Evolutionary conservation across 2,113 vertebrate species (phyloP), one percentile per base, ranked within the genome.

Genomic region (Pelecanoides urinatrix): DNA sequence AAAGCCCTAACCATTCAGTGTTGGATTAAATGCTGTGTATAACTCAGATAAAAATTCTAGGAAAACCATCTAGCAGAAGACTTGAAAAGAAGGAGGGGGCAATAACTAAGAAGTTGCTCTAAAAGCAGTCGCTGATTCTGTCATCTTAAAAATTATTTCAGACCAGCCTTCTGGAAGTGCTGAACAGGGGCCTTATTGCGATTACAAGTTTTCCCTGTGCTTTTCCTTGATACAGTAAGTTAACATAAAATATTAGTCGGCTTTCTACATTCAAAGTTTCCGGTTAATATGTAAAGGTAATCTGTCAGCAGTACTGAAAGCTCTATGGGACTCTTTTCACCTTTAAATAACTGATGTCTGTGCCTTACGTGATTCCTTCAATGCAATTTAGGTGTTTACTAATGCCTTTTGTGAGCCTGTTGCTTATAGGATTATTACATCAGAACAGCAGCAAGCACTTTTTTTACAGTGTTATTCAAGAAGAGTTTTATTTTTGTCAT

Each of bases 401-500:
- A 14, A 80, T 62, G 52, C 92, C 90, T 70, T 79, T 30, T 13
- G 42, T 66, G 73, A 95, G 76, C 70, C 92, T 82, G 22, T 93
- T 82, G 80, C 86, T 93, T 77, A 8, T n/a, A 44, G 65, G 78
- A 45, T 20, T 59, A 7, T 2, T 26, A 85, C 62, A 62, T 49
- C 63, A 49, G 63, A 94, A 49, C 63, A 94, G 85, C 93, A 94
- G 85, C 81, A 40, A 94, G 95, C 95, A 94, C 97, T 91, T 86
- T 68, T 91, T 85, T 61, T 66, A 63, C 92, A 82, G 85, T 86
- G 44, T 91, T 86, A 67, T 36, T 88, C 72, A 16, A 56, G 36
- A 47, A 94, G 73, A 91, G 86, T 88, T 97, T 89, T 95, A 94
- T 95, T 92, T 96, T 96, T 92, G 62, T 30, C 93, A 21, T 53